Conservation (phyloP, 2,888 invertebrate genomes). For the Xanthorhoe spadicearia region DNA sequence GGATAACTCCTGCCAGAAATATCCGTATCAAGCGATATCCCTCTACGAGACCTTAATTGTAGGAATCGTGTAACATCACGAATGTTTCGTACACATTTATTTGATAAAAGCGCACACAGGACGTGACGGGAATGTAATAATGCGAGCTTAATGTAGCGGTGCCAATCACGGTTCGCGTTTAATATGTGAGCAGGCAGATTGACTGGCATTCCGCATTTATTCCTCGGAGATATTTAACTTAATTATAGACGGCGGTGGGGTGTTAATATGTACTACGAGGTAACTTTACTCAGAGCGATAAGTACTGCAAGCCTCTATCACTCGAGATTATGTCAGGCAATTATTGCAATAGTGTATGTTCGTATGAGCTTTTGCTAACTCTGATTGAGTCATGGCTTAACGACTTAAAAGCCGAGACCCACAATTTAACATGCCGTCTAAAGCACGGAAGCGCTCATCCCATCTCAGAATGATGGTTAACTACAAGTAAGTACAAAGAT, state of each 20-base stretch:
- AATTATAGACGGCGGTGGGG: slow-evolving; percentile 24
- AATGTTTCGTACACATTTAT: slow-evolving; percentile 72
- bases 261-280: slow-evolving; percentile 1
- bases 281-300: neutral
- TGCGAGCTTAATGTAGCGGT: slow-evolving; percentile 58
- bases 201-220: slow-evolving; percentile 37
- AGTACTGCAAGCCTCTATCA: neutral
- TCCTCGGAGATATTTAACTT: slow-evolving; percentile 35
- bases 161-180: slow-evolving; percentile 69
- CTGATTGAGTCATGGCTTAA: no score
- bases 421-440: no score
- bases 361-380: no score
- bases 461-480: no score
- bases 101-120: slow-evolving; percentile 71
- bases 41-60: slow-evolving; percentile 69
- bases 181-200: slow-evolving; percentile 56
- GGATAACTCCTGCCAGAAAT: slow-evolving; percentile 51
- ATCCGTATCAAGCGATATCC: slow-evolving; percentile 61
- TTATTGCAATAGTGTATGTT: neutral
- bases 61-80: slow-evolving; percentile 69
- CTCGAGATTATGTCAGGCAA: neutral
- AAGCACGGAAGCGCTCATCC: no score
- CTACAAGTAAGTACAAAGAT: no score
- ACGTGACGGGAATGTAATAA: slow-evolving; percentile 80
- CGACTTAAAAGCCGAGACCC: no score